Conservation (phyloP, 1,140 invertebrate species). For the Tetramorium alpestre region DNA sequence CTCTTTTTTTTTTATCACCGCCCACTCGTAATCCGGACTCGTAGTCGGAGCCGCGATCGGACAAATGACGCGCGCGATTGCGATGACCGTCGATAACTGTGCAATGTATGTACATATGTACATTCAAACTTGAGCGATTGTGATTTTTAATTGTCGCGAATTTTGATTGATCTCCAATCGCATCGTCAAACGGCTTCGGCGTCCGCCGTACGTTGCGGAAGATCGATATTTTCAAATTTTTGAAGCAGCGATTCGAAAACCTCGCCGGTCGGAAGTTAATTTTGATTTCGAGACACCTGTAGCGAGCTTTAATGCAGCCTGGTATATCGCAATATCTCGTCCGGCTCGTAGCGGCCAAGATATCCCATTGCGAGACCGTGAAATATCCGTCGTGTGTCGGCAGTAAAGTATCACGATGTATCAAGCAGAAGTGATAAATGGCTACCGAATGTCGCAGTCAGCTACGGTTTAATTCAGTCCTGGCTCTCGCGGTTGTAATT, state of each 20-base stretch:
- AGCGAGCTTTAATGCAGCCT: slow-evolving; percentile 11
- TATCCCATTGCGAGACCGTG: slow-evolving; percentile 53
- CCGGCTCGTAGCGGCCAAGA: neutral
- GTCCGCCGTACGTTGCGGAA: neutral
- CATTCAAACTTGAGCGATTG: neutral
- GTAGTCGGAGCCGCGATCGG: neutral
- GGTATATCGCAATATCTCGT: slow-evolving; percentile 43
- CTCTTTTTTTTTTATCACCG: neutral
- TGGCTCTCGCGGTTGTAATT: slow-evolving; percentile 16
- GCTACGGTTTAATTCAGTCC: slow-evolving; percentile 34
- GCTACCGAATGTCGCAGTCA: slow-evolving; percentile 37
- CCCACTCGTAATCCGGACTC: neutral
- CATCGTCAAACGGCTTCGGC: neutral
- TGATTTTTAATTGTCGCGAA: neutral
- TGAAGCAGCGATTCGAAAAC: neutral
- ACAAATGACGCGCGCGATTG: neutral
- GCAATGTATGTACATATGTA: too few species aligned
- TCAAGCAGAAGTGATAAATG: slow-evolving; percentile 52
- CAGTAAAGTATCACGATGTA: slow-evolving; percentile 57
- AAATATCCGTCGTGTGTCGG: slow-evolving; percentile 54
- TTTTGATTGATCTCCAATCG: neutral
- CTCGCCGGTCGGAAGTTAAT: slow-evolving; percentile 4
- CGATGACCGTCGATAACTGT: neutral
- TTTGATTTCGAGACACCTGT: neutral
- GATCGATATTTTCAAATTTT: neutral